Conservation (phyloP, 2,113 vertebrate species). For the Globicephala melas region DNA sequence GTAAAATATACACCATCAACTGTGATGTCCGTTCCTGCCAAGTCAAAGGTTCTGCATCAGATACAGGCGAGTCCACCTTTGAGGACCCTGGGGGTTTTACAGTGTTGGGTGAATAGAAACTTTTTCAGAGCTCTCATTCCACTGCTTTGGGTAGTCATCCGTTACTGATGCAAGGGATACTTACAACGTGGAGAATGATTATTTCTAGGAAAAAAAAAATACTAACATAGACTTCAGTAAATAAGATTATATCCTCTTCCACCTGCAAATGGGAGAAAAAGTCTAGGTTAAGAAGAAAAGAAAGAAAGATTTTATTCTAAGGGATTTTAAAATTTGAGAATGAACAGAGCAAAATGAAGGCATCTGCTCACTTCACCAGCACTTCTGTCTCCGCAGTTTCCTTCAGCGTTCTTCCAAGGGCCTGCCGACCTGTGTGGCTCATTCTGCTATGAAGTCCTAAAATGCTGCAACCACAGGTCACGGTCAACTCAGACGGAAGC, state of each 20-base stretch:
- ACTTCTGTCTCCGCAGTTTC: constrained; percentile 85
- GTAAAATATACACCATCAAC: not conserved
- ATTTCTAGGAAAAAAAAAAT: not conserved
- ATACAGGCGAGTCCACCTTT: not conserved
- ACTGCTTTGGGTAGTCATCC: not conserved
- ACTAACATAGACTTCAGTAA: not conserved
- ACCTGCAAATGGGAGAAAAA: not conserved
- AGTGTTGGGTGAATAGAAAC: not conserved
- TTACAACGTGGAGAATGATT: not conserved
- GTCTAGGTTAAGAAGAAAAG: not conserved
- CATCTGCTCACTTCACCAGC: not conserved
- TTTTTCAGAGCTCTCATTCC: not conserved
- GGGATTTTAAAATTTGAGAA: not conserved
- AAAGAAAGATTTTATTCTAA: not conserved
- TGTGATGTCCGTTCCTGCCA: not conserved
- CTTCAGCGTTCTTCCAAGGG: constrained; percentile 95
- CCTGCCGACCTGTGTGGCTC: constrained; percentile 96
- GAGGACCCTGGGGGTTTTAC: not conserved
- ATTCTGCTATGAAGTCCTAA: constrained; percentile 97
- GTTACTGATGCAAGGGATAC: not conserved
- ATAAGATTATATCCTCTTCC: not conserved
- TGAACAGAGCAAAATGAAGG: not conserved
- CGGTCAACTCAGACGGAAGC: constrained; percentile 95
- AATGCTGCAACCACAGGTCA: constrained; percentile 97
- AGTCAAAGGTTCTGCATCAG: not conserved